These are phyloP conservation scores for Pristionchus arcanus DNA, from an alignment of 2,888 invertebrate species.

Conservation along the genomic window DNA sequence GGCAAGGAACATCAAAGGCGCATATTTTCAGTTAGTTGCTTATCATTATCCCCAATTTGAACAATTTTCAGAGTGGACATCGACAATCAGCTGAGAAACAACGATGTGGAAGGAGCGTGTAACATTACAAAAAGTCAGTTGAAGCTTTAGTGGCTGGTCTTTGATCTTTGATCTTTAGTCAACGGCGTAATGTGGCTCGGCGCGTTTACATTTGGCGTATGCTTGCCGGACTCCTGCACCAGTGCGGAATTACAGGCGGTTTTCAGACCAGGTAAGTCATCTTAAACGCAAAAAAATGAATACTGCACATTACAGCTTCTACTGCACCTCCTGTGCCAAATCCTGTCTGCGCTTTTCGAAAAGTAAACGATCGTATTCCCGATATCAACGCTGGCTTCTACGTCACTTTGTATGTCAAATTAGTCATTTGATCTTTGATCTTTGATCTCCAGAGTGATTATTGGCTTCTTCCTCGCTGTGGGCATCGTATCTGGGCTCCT, in stretches of 20 bases:
- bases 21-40: constrained; percentile 24
- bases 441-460: constrained; percentile 30
- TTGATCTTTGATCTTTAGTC: not conserved
- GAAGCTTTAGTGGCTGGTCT: no score
- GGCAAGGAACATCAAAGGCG: constrained; percentile 1
- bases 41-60: not conserved
- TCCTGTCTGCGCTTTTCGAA: not conserved
- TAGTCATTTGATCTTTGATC: not conserved
- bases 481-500: not conserved
- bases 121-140: not conserved
- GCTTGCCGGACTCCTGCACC: constrained; percentile 43
- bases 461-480: not conserved
- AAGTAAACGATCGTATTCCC: not conserved
- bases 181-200: not conserved
- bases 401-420: not conserved
- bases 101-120: not conserved
- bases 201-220: constrained; percentile 16
- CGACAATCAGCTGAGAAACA: not conserved
- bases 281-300: not conserved
- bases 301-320: not conserved
- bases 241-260: not conserved
- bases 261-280: not conserved
- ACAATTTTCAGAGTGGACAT: not conserved
- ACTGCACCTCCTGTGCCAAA: not conserved
- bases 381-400: constrained; percentile 35